Evolutionary conservation across 1,140 invertebrate genomes (phyloP).

Genomic region (Drosophila orena): DNA sequence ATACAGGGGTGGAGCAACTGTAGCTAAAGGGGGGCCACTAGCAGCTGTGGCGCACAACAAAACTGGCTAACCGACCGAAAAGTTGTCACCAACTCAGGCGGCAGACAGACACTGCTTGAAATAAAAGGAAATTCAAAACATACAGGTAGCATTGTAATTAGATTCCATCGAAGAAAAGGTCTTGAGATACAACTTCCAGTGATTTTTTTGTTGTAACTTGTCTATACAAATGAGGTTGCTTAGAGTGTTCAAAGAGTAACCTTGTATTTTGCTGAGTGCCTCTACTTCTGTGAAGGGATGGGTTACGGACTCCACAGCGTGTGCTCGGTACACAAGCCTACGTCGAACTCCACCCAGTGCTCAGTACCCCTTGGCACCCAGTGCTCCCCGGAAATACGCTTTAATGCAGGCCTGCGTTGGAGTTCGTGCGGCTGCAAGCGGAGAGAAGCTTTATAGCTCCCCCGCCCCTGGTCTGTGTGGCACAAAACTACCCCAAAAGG

Average conservation of each 20-base stretch:
- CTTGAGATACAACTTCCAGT: too few relatives aligned
- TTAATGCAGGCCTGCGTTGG: slow-evolving; percentile 74
- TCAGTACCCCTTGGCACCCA: slow-evolving; percentile 5
- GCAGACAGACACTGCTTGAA: slow-evolving; percentile 8
- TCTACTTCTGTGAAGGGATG: background rate
- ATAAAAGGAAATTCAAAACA: background rate
- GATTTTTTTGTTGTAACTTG: too few relatives aligned
- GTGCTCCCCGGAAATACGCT: slow-evolving; percentile 68
- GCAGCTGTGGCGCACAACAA: slow-evolving; percentile 44
- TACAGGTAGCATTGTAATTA: background rate
- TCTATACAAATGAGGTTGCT: too few relatives aligned
- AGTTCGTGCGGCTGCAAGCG: slow-evolving; percentile 71
- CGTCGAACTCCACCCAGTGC: slow-evolving; percentile 61
- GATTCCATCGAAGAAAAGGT: background rate
- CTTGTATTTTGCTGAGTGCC: background rate
- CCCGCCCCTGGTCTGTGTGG: background rate
- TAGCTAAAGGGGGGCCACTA: background rate
- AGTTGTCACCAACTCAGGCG: slow-evolving; percentile 52
- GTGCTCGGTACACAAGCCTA: slow-evolving; percentile 47
- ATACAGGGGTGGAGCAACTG: background rate
- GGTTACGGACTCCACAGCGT: background rate
- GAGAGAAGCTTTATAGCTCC: slow-evolving; percentile 47
- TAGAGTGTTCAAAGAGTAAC: background rate
- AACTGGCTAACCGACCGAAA: slow-evolving; percentile 24
- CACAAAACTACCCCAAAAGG: slow-evolving; percentile 59